Evolutionary conservation across 2,113 vertebrate genomes (phyloP).

Genomic region (Ceyx melanurus): DNA sequence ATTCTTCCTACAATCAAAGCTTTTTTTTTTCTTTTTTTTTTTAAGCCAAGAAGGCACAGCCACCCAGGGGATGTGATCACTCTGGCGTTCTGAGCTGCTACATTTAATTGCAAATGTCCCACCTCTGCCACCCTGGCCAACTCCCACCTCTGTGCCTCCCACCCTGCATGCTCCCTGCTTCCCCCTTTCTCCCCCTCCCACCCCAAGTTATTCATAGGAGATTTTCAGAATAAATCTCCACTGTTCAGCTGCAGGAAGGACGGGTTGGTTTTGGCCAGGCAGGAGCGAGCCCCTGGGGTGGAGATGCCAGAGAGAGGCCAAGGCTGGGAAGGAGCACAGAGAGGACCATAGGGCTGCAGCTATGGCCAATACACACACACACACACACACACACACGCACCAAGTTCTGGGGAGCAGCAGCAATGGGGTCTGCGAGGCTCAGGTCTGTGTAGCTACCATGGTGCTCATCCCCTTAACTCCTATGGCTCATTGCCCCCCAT

Average conservation of each 20-base stretch:
- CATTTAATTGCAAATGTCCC: background rate
- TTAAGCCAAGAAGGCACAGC: background rate
- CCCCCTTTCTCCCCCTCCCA: accelerated
- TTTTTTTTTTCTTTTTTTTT: background rate
- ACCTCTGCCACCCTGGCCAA: background rate
- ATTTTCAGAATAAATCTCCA: background rate
- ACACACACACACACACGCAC: accelerated
- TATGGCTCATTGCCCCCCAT: accelerated
- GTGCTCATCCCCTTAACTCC: too few relatives aligned
- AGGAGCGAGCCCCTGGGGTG: background rate
- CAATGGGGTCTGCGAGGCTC: background rate
- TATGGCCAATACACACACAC: accelerated
- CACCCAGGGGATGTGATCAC: too few relatives aligned
- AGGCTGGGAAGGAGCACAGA: background rate
- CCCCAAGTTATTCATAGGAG: background rate
- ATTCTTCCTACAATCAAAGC: background rate
- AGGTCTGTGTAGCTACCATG: accelerated
- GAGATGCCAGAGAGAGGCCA: background rate
- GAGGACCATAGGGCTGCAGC: accelerated
- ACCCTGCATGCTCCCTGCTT: accelerated
- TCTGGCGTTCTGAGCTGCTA: background rate
- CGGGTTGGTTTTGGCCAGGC: background rate
- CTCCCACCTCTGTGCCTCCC: background rate
- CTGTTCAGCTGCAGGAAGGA: conserved; percentile 11
- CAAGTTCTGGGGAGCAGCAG: background rate